Base-by-base conservation (phyloP, 1,140 invertebrate species). In the Gerris buenoi region DNA sequence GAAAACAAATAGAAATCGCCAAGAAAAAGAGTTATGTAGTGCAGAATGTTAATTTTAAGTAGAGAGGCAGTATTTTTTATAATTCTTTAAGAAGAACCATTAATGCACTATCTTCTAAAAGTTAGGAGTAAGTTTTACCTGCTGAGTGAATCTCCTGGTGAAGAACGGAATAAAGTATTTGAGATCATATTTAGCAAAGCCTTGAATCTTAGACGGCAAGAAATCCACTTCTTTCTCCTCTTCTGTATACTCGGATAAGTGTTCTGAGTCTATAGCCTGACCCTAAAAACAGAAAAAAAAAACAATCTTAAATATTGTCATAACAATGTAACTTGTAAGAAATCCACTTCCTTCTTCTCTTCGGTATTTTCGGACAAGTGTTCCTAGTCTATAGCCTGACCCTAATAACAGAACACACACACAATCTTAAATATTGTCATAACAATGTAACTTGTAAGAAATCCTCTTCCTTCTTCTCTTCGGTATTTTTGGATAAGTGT, bases 111-210 rank as follows among this genome's bases (percentile, higher is more conserved):
- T n/a, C n/a, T n/a, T n/a, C n/a, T n/a, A n/a, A n/a, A n/a, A n/a
- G n/a, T n/a, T n/a, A n/a, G n/a, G n/a, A n/a, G n/a, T n/a, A n/a
- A n/a, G n/a, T 63, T 67, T 77, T 74, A 88, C 87, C 82, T 91
- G 86, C 77, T 95, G 91, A 25, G 94, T 97, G 74, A 97, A 95
- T 69, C 93, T 81, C 68, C 94, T 81, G 0, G 93, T 97, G 75
- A 98, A 97, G 76, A 97, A 96, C 2, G 95, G 95, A 70, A 91
- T 93, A 65, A 98, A 86, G 79, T 95, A 97, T 75, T 94, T 93
- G 63, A 91, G 82, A 79, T 98, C 94, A 74, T 93, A 85, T 70
- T 88, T 86, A 0, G 91, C 88, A 78, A 98, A 97, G 26, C 93
- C 86, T 77, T 87, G 81, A 74, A 87, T 83, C 68, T 87, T 79